Conservation (phyloP, 1,140 invertebrate genomes). For the Drosophila prosaltans region DNA sequence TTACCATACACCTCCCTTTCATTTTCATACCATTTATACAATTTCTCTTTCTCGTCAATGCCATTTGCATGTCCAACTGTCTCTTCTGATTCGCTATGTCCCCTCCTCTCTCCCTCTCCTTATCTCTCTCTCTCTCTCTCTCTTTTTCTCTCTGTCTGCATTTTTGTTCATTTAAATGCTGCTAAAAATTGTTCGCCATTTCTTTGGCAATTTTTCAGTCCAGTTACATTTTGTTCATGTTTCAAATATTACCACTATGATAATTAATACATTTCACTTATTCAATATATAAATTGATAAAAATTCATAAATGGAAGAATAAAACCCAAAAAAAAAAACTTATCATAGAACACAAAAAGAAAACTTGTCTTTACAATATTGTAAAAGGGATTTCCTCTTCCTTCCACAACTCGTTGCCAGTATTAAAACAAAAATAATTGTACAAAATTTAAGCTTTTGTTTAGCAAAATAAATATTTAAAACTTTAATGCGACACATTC, state of each 20-base stretch:
- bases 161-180: slow-evolving; percentile 76
- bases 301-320: too few relatives aligned
- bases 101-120: not conserved
- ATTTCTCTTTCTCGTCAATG: slow-evolving; percentile 49
- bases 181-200: slow-evolving; percentile 41
- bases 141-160: slow-evolving; percentile 49
- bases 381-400: too few relatives aligned
- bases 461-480: too few relatives aligned
- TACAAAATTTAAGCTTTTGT: too few relatives aligned
- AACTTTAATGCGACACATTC: too few relatives aligned
- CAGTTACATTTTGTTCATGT: slow-evolving; percentile 17
- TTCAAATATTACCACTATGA: not conserved
- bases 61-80: slow-evolving; percentile 76
- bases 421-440: too few relatives aligned
- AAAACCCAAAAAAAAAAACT: too few relatives aligned
- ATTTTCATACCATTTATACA: slow-evolving; percentile 25
- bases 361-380: too few relatives aligned
- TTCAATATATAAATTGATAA: too few relatives aligned
- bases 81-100: slow-evolving; percentile 9
- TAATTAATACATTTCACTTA: not conserved
- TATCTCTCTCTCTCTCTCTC: not conserved
- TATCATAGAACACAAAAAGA: too few relatives aligned
- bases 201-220: slow-evolving; percentile 58
- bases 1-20: not conserved
- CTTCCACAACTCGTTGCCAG: too few relatives aligned